Base-by-base conservation (phyloP, 2,797 vertebrate species). In the Poeciliopsis infans region DNA sequence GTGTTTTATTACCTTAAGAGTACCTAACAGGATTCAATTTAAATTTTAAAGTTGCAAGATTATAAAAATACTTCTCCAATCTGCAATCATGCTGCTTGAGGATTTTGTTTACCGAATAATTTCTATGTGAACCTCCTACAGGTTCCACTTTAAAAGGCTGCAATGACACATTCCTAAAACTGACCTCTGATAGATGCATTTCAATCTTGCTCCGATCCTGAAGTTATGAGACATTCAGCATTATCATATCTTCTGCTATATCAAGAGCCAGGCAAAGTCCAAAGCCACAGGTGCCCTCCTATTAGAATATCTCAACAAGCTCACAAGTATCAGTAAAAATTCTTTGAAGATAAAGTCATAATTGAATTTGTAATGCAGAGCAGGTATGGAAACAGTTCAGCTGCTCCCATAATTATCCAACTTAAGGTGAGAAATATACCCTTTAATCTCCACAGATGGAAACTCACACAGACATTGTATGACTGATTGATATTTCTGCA, bases 341-440 rank as follows among this genome's bases (percentile, higher is more conserved):
- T 80, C 89, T 88, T 79, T 73, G 82, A 82, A 91, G 88, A 92
- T 74, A 91, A 86, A 79, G 92, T 93, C 94, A 88, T 75, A 85
- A 49, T 76, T 93, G 83, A 90, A 95, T 93, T 94, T 94, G 94
- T 95, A 85, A 95, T 92, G 33, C 91, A 81, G 51, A 90, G 86
- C 93, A 93, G 90, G 70, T 72, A 74, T 45, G 46, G 23, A n/a
- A 43, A 36, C 45, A 28, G 25, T 45, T n/a, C 25, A 69, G 66
- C 13, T 68, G 46, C 79, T 1, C 33, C 47, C 69, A 73, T 78
- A 76, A 59, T 76, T 85, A 73, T 41, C 39, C 4, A 74, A 55
- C 61, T 81, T 68, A 68, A 81, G 46, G 83, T 69, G 51, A 74
- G 25, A 68, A 84, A 83, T 45, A 78, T 23, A 59, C 75, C 64